Evolutionary conservation across 2,888 invertebrate genomes (phyloP), one percentile per base, ranked within the genome.

Genomic region (Euplagia quadripunctaria): DNA sequence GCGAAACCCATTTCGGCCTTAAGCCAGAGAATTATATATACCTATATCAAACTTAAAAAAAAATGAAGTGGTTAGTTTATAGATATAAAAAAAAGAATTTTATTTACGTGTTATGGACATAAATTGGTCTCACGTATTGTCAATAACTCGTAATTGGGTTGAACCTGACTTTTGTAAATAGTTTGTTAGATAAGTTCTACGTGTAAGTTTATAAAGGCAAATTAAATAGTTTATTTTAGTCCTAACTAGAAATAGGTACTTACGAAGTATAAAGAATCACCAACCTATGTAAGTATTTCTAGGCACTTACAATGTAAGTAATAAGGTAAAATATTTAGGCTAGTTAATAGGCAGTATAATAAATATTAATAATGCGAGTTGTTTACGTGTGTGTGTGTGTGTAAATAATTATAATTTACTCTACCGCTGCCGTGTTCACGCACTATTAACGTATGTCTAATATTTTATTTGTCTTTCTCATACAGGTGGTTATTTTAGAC

Each of bases 351-450:
- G 16, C 43, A 51, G 42, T 55, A 9, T 43, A 66, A 49, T 66
- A 49, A 17, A 49, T 58, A 65, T 64, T 65, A 66, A 66, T 49
- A 31, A 41, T 41, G 51, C 52, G 46, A 68, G 49, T 46, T 64
- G 63, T n/a, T 51, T 55, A 63, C 46, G 63, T 63, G 46, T 67
- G 31, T 61, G 11, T 61, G 61, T 61, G 31, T 61, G 52, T 68
- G 76, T 66, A 68, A 66, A 74, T 63, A 78, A 72, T 20, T 51
- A 76, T 67, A 65, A 68, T 63, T 52, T 70, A 43, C 70, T 64
- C 43, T 46, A 20, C 46, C 70, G 70, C 42, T 83, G 72, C 61
- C 82, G 79, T 83, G 82, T 70, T 75, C 58, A 71, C 69, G 73
- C 70, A 64, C 79, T 71, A 74, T 81, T 73, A 79, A 73, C 73